Conservation (phyloP, 2,113 vertebrate genomes). For the Apodemus speciosus region DNA sequence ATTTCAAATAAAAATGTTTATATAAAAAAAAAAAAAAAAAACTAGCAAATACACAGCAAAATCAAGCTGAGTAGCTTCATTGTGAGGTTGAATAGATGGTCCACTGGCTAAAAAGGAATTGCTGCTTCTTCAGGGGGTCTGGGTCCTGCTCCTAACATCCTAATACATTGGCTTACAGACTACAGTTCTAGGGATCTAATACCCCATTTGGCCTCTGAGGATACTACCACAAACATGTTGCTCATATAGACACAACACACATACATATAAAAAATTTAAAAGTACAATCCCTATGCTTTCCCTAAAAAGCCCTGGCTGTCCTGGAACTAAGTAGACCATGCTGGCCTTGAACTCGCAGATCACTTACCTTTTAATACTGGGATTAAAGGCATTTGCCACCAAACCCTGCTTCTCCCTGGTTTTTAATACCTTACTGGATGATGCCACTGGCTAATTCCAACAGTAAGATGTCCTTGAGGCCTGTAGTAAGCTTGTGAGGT, state of each 20-base stretch:
- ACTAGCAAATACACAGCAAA: neutral
- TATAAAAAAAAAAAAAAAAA: neutral
- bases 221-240: neutral
- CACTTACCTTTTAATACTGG: neutral
- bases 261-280: neutral
- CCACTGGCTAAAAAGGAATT: no score
- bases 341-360: neutral
- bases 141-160: neutral
- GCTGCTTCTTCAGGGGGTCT: neutral
- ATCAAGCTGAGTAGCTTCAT: neutral
- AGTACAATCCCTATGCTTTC: neutral
- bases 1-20: slow-evolving; percentile 3
- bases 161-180: neutral
- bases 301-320: neutral
- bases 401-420: no score
- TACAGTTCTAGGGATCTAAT: neutral
- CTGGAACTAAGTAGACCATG: neutral
- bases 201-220: neutral
- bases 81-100: no score
- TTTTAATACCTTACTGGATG: neutral
- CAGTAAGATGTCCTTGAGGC: neutral
- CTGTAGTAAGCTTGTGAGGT: neutral
- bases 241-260: neutral
- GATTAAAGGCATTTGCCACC: neutral
- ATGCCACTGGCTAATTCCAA: neutral